phyloP scores from a whole-genome alignment of 2,113 vertebrate genomes.

The Pogona vitticeps region DNA sequence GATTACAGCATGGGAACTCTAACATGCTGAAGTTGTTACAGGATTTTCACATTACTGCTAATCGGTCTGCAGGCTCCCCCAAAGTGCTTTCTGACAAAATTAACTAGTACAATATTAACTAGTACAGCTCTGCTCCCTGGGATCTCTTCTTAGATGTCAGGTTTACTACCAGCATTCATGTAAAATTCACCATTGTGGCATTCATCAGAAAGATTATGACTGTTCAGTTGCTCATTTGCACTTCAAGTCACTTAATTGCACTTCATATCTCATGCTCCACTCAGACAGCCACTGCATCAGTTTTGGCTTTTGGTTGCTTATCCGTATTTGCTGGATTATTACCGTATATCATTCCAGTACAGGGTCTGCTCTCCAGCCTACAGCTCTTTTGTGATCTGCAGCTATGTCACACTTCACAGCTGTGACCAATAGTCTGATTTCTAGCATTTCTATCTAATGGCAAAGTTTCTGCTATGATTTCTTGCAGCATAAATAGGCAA shows the following conservation, averaged over 20 bases:
- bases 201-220: background rate
- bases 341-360: background rate
- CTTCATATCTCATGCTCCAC: background rate
- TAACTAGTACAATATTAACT: background rate
- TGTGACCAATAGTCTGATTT: background rate
- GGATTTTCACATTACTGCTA: background rate
- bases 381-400: background rate
- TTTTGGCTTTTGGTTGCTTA: background rate
- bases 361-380: background rate
- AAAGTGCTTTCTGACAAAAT: background rate
- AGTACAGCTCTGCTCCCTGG: background rate
- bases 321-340: background rate
- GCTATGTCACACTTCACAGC: background rate
- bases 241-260: background rate
- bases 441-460: background rate
- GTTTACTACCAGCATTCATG: background rate
- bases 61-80: background rate
- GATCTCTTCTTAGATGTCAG: background rate
- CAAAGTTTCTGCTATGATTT: background rate
- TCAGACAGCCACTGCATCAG: background rate
- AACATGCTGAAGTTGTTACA: background rate
- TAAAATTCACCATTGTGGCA: background rate
- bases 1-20: background rate
- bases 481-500: too few species aligned
- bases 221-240: background rate